Evolutionary conservation across 2,888 invertebrate species (phyloP).

Genomic region (Brachyptera risi): DNA sequence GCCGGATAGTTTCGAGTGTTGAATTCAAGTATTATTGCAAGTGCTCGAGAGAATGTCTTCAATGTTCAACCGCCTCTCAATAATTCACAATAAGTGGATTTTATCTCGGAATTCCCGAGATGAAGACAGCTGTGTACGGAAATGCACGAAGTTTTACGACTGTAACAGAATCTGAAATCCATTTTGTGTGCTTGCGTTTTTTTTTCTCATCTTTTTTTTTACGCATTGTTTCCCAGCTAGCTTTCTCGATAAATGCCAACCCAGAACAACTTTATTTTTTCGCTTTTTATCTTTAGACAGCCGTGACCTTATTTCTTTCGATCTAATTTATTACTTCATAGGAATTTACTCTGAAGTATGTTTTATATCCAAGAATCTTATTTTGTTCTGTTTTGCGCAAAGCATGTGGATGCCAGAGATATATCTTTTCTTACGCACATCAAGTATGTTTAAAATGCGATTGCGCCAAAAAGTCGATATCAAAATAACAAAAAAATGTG

Average conservation of each 20-base stretch:
- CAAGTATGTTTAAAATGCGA: no score
- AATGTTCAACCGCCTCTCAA: background rate
- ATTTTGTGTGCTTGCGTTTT: conserved; percentile 12
- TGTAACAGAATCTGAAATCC: background rate
- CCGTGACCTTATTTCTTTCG: background rate
- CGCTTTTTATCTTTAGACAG: background rate
- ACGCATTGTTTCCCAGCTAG: background rate
- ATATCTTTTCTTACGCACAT: no score
- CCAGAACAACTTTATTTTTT: conserved; percentile 1
- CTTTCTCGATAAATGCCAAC: conserved; percentile 9
- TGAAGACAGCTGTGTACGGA: background rate
- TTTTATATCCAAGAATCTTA: background rate
- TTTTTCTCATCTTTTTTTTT: conserved; percentile 5
- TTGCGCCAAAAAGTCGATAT: no score
- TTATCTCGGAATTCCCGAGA: no score
- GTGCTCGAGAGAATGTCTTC: background rate
- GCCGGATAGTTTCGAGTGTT: background rate
- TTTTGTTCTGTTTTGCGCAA: no score
- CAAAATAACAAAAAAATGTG: no score
- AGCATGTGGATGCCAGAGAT: no score
- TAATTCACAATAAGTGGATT: conserved; percentile 5
- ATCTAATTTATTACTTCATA: background rate
- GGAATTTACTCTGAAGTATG: background rate
- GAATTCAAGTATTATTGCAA: background rate
- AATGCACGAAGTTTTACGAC: background rate